phyloP scores from a whole-genome alignment of 2,888 invertebrate genomes.

The Antheraea yamamai region DNA sequence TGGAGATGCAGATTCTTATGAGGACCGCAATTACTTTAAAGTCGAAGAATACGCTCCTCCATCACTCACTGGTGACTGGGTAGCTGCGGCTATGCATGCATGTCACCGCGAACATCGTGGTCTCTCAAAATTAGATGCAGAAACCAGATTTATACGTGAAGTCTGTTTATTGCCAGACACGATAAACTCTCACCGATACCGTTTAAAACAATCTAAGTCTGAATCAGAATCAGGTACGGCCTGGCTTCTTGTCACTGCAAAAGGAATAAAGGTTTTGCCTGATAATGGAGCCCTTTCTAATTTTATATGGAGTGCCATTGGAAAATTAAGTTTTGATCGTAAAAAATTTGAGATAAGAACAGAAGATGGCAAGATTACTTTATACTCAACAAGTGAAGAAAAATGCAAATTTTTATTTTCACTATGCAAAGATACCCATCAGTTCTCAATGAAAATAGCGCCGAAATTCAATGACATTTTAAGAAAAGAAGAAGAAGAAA shows the following conservation, averaged over 20 bases:
- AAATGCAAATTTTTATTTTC: conserved; percentile 95
- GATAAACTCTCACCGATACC: conserved; percentile 94
- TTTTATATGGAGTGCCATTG: conserved; percentile 97
- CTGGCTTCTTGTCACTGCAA: conserved; percentile 95
- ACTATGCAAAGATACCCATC: conserved; percentile 95
- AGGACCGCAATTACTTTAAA: conserved; percentile 84
- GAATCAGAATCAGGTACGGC: conserved; percentile 90
- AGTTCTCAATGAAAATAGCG: conserved; percentile 96
- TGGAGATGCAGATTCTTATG: conserved; percentile 85
- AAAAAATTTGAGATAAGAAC: conserved; percentile 98
- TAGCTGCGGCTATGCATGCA: conserved; percentile 84
- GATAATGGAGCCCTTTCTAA: conserved; percentile 87
- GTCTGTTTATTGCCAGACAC: conserved; percentile 91
- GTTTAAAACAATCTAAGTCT: conserved; percentile 89
- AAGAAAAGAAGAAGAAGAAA: conserved; percentile 89
- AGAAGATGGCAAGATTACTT: conserved; percentile 92
- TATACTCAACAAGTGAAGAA: conserved; percentile 96
- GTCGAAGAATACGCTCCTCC: conserved; percentile 93
- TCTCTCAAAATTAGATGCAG: conserved; percentile 90
- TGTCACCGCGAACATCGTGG: conserved; percentile 92
- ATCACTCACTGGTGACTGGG: conserved; percentile 83
- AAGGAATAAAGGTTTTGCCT: conserved; percentile 93
- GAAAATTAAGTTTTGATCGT: conserved; percentile 96
- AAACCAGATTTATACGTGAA: conserved; percentile 94
- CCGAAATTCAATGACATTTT: conserved; percentile 91